Conservation (phyloP, 2,888 invertebrate species). For the Sphinx pinastri region DNA sequence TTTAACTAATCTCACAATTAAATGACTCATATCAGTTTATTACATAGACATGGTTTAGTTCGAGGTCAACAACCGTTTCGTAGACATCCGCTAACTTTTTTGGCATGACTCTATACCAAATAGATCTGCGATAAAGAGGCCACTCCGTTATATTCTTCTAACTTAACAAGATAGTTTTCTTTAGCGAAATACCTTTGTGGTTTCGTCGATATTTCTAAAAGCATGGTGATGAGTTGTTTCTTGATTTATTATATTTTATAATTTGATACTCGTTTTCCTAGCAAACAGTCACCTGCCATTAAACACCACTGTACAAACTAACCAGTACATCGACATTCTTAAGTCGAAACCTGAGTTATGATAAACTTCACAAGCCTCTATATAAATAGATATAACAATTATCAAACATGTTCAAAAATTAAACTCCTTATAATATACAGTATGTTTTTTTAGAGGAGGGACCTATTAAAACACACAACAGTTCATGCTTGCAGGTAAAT, state of each 20-base stretch:
- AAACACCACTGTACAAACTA: constrained; percentile 4
- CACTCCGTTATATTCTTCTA: constrained; percentile 46
- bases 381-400: too few relatives aligned
- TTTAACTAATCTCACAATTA: constrained; percentile 31
- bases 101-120: constrained; percentile 39
- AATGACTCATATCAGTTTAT: constrained; percentile 39
- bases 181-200: neutral
- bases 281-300: constrained; percentile 16
- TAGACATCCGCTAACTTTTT: constrained; percentile 45
- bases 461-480: too few relatives aligned
- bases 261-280: constrained; percentile 3
- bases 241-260: neutral
- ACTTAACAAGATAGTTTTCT: neutral
- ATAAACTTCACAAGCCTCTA: neutral
- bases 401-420: too few relatives aligned
- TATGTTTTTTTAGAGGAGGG: too few relatives aligned
- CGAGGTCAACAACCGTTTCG: constrained; percentile 47
- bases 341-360: neutral
- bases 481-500: too few relatives aligned
- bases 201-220: neutral
- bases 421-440: too few relatives aligned
- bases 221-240: neutral
- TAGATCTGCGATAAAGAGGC: constrained; percentile 40
- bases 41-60: constrained; percentile 40
- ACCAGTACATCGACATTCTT: constrained; percentile 13